phyloP scores from a whole-genome alignment of 2,888 invertebrate species.

The Pelosia muscerda region DNA sequence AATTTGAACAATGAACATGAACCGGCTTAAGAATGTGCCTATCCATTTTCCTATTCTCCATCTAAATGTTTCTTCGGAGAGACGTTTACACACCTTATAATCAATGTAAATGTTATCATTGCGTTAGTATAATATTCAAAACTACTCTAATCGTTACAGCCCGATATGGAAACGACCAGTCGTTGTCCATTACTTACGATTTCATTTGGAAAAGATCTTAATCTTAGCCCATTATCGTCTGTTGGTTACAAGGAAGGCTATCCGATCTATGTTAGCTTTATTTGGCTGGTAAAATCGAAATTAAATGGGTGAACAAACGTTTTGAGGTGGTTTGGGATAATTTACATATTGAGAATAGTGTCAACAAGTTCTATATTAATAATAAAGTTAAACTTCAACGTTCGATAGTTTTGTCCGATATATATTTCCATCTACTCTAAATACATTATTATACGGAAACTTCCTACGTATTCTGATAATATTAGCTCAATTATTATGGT shows the following conservation, averaged over 20 bases:
- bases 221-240: conserved; percentile 79
- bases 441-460: no score
- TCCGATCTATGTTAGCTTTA: conserved; percentile 70
- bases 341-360: conserved; percentile 26
- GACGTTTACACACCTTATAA: conserved; percentile 28
- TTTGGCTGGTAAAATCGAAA: conserved; percentile 75
- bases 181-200: conserved; percentile 73
- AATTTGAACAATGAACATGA: background rate
- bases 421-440: no score
- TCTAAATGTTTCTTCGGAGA: conserved; percentile 16
- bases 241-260: conserved; percentile 77
- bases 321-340: conserved; percentile 45
- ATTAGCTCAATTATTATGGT: no score
- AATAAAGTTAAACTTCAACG: background rate
- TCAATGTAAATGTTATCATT: conserved; percentile 36
- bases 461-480: no score
- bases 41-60: conserved; percentile 19
- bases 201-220: conserved; percentile 80
- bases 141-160: conserved; percentile 57
- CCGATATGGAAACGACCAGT: conserved; percentile 64
- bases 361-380: background rate
- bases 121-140: conserved; percentile 40
- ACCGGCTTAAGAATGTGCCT: background rate
- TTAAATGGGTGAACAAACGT: conserved; percentile 44
- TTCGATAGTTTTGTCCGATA: no score